Evolutionary conservation across 2,797 vertebrate species (phyloP).

Genomic region (Moxostoma hubbsi): DNA sequence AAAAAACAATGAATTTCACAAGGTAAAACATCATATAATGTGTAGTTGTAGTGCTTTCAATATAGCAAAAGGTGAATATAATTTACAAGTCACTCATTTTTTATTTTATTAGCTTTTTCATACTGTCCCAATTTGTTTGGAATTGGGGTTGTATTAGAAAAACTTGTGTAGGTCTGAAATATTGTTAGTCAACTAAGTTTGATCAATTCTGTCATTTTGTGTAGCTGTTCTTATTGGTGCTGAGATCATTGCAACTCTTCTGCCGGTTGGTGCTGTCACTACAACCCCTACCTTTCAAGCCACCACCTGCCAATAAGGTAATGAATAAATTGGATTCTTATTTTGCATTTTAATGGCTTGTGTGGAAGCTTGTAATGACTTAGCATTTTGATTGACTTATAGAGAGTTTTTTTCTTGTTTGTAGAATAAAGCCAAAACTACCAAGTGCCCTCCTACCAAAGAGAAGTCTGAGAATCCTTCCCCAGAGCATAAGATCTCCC

Average conservation of each 20-base stretch:
- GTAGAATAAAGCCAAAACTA: constrained; percentile 64
- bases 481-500: constrained; percentile 63
- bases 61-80: too few species aligned
- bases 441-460: constrained; percentile 55
- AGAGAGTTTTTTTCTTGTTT: constrained; percentile 3
- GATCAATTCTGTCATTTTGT: constrained; percentile 38
- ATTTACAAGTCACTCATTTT: too few species aligned
- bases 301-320: constrained; percentile 53
- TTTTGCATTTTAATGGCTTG: background rate
- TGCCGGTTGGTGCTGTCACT: constrained; percentile 92
- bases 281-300: constrained; percentile 89
- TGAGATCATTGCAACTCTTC: constrained; percentile 87
- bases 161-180: background rate
- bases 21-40: too few species aligned
- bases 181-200: background rate
- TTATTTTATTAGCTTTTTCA: too few species aligned
- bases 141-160: background rate
- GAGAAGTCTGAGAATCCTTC: constrained; percentile 46
- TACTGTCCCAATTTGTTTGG: too few species aligned
- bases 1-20: too few species aligned
- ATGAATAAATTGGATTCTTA: background rate
- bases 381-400: background rate
- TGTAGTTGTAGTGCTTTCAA: too few species aligned
- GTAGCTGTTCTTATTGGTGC: constrained; percentile 90
- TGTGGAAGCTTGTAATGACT: background rate